Evolutionary conservation across 2,113 vertebrate genomes (phyloP).

Genomic region (Aptenodytes patagonicus): DNA sequence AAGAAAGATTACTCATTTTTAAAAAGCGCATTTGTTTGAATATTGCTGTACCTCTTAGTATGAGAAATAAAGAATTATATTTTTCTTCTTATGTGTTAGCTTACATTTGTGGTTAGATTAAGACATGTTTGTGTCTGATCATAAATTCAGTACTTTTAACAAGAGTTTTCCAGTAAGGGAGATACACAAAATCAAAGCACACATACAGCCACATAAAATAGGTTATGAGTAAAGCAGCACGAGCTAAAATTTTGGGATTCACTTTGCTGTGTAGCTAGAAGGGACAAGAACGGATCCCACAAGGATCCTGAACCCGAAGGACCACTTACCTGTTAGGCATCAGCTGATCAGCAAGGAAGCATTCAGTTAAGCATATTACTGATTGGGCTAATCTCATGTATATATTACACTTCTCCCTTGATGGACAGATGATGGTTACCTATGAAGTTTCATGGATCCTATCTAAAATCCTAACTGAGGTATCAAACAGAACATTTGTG

Average conservation of each 20-base stretch:
- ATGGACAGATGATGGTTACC: background rate
- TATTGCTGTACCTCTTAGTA: background rate
- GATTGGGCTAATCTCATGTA: background rate
- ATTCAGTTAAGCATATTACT: background rate
- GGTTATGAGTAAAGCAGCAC: background rate
- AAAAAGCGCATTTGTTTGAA: background rate
- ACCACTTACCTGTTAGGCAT: background rate
- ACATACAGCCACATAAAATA: background rate
- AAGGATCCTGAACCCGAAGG: background rate
- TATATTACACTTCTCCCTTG: background rate
- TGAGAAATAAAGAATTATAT: background rate
- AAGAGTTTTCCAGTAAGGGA: background rate
- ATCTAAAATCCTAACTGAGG: background rate
- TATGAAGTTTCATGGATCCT: background rate
- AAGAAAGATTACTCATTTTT: background rate
- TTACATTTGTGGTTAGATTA: background rate
- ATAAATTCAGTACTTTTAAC: background rate
- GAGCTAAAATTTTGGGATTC: background rate
- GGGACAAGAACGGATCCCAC: background rate
- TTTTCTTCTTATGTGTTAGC: background rate
- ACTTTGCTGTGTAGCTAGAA: background rate
- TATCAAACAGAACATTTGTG: background rate
- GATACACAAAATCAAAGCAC: background rate
- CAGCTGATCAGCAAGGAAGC: background rate
- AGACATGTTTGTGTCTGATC: background rate